Evolutionary conservation across 53 echinoderm and acorn worm species (phyloP), one percentile per base, ranked within the genome.

Genomic region (Luidia sarsii): DNA sequence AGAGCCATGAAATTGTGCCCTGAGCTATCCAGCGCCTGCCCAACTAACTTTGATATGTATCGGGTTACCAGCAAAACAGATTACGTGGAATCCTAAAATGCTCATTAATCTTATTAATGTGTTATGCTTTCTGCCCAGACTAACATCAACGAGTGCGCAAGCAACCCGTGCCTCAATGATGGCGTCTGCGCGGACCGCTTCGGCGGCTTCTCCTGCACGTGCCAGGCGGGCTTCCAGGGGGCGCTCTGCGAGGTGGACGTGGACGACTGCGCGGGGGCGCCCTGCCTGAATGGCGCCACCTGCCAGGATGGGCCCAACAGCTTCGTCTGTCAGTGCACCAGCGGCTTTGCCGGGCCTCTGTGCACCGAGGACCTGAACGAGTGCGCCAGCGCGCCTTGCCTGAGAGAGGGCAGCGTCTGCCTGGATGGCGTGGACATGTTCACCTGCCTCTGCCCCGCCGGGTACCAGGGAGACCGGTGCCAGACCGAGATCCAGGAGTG

Each of bases 401-500:
- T 70, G 33, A 81, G 91, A 54, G 84, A 79, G 8, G 94, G 82
- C 33, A 89, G 83, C 18, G n/a, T n/a, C n/a, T 99, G 99, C 68
- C 56, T 39, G 0, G 94, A 99, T 68, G 57, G 46, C 1, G 50
- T 87, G 9, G 71, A 87, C 48, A 86, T 89, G 0, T 99, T 83
- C 48, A 79, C 68, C 48, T 99, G 99, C 23, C 24, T 28, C 21
- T 99, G 99, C 41, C 71, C 59, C 2, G 57, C 39, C 1, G 99
- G 99, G 4, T 99, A 80, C 66, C 72, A 90, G 43, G 94, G 91
- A 2, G 19, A 62, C 34, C 57, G 50, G 10, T 99, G 99, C 74
- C 67, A 85, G 30, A 71, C 80, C 0, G 87, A 99, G 18, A 91
- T 99, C 36, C 50, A 99, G 45, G 99, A 99, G 70, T 99, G 99